Evolutionary conservation across 2,113 vertebrate genomes (phyloP).

Genomic region (Petrocephalus zakoni): DNA sequence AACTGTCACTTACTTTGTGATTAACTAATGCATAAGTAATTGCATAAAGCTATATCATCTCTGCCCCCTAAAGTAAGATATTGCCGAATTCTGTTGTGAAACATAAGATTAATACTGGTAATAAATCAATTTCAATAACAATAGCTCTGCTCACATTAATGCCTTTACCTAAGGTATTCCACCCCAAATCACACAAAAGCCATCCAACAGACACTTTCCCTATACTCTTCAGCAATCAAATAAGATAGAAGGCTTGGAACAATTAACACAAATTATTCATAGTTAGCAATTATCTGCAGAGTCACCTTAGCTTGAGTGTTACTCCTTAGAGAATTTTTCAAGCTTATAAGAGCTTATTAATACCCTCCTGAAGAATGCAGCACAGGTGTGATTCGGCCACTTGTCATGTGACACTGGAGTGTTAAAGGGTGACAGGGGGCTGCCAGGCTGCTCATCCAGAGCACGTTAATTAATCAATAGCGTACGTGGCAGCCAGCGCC

Average conservation of each 20-base stretch:
- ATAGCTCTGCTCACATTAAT: background rate
- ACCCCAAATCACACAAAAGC: background rate
- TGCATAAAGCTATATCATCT: background rate
- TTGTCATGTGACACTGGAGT: background rate
- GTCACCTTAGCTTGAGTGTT: background rate
- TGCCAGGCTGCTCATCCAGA: background rate
- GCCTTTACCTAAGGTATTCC: background rate
- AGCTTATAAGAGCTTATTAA: background rate
- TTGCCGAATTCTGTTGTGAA: background rate
- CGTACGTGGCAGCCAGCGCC: background rate
- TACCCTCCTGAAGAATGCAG: background rate
- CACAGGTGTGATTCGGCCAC: background rate
- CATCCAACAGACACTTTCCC: background rate
- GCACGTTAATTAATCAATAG: background rate
- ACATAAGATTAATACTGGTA: background rate
- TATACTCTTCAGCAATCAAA: background rate
- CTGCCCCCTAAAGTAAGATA: background rate
- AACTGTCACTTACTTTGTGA: background rate
- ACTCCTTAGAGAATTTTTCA: background rate
- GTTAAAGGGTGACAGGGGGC: slow-evolving; percentile 3
- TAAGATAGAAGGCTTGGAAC: background rate
- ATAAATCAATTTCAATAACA: background rate
- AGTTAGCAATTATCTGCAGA: background rate
- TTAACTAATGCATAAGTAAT: background rate
- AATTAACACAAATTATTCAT: background rate